A percentile compares a stretch with the other conserved stretches of the same genome.
phyloP scores from a whole-genome alignment of 92 coral and sea anemone species.

The Meandrina meandrites region DNA sequence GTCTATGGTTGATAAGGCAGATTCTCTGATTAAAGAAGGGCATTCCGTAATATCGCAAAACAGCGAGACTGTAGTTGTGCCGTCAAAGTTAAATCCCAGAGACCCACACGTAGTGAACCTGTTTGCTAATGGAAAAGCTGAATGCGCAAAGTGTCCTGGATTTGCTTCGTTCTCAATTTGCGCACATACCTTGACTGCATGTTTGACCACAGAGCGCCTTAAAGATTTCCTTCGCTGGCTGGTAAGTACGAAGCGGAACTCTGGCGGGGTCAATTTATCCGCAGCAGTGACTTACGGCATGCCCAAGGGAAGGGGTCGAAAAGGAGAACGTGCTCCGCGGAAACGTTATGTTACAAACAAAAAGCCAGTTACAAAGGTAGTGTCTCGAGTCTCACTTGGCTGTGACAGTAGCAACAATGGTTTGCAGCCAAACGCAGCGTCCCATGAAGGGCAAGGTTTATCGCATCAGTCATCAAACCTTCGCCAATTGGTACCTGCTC shows the following conservation, averaged over 20 bases:
- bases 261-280: slow-evolving; percentile 42
- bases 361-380: background rate
- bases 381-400: background rate
- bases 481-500: background rate
- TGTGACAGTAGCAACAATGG: slow-evolving; percentile 6
- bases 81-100: slow-evolving; percentile 49
- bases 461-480: background rate
- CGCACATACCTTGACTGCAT: slow-evolving; percentile 56
- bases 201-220: slow-evolving; percentile 18
- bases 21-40: background rate
- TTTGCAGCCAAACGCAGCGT: background rate
- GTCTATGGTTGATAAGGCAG: slow-evolving; percentile 28
- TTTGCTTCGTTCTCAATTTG: slow-evolving; percentile 38
- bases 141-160: slow-evolving; percentile 51
- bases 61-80: slow-evolving; percentile 45
- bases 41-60: background rate
- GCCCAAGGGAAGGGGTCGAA: slow-evolving; percentile 53
- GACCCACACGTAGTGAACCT: slow-evolving; percentile 48
- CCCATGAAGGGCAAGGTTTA: background rate
- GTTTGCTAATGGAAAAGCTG: slow-evolving; percentile 42
- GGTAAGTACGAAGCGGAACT: slow-evolving; percentile 42
- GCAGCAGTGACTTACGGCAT: slow-evolving; percentile 39
- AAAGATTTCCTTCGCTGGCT: slow-evolving; percentile 45
- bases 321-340: slow-evolving; percentile 6
- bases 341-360: background rate